Evolutionary conservation across 2,797 vertebrate genomes (phyloP).

Genomic region (Megaceryle alcyon): DNA sequence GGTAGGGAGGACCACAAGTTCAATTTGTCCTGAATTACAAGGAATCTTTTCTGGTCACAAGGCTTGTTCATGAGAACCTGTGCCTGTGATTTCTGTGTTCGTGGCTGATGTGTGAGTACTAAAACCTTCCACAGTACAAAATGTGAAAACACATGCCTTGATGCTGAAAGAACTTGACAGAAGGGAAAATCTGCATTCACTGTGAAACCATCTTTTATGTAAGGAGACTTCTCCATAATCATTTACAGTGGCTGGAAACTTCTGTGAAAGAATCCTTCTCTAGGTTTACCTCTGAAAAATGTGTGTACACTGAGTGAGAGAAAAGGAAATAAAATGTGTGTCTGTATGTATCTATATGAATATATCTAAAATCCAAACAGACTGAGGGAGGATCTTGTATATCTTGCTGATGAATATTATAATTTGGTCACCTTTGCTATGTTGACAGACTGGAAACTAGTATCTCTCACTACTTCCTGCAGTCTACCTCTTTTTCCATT

Average conservation of each 20-base stretch:
- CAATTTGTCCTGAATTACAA: neutral
- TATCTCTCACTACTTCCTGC: neutral
- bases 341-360: neutral
- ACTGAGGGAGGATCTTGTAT: neutral
- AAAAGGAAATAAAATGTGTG: neutral
- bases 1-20: neutral
- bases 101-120: neutral
- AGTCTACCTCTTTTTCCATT: neutral
- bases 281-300: neutral
- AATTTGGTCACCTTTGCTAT: neutral
- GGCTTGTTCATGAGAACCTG: neutral
- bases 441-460: neutral
- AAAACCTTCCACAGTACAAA: neutral
- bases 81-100: neutral
- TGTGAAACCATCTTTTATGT: neutral
- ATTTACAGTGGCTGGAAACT: neutral
- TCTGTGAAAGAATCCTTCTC: neutral
- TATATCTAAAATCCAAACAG: neutral
- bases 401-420: neutral
- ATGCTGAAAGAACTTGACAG: neutral
- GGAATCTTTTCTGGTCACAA: neutral
- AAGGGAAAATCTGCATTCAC: neutral
- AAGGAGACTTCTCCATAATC: neutral
- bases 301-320: neutral
- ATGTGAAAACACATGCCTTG: neutral